Base-by-base conservation (phyloP, 1,140 invertebrate genomes). In the Coboldia fuscipes region DNA sequence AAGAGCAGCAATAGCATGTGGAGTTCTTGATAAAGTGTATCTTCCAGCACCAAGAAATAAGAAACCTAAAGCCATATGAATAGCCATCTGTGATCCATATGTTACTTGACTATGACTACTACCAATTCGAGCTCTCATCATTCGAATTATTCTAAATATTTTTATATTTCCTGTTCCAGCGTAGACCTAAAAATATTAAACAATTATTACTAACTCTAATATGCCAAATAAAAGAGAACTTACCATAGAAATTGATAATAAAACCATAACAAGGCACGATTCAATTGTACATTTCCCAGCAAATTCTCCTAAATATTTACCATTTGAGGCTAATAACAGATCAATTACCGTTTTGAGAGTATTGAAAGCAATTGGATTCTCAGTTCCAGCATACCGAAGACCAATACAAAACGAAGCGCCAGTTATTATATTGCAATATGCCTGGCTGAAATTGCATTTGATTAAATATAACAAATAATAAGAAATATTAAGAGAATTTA, bases 321-420 rank as follows among this genome's bases (percentile, higher is more conserved):
- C 10, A 63, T 66, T 21, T 72, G 54, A 48, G 0, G 41, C 35
- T 0, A 55, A 40, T 14, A 55, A 54, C 8, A 51, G 41, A 40
- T 54, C 50, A 22, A 55, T 48, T 0, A 46, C 46, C 2, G 41
- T 33, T 4, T 48, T 40, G 3, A 86, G 58, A 1, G 76, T 75
- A 44, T 74, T 64, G 37, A 78, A 81, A 2, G 90, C 90, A 35
- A 73, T 65, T 36, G 69, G 59, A 54, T 89, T 76, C 28, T 80
- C 82, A 5, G 88, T 82, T 28, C 93, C 93, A 12, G 92, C 90
- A 62, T 82, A 97, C 45, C 83, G 80, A 7, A 97, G 59, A 2
- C 86, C 90, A 38, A 97, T 56, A n/a, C 83, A 81, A 61, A 97
- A 80, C 48, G 86, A 89, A 8, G 84, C 85, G 21, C 92, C 93